Conservation (phyloP, 37 sponge, comb jelly and placozoan genomes). For the Petrosia ficiformis region DNA sequence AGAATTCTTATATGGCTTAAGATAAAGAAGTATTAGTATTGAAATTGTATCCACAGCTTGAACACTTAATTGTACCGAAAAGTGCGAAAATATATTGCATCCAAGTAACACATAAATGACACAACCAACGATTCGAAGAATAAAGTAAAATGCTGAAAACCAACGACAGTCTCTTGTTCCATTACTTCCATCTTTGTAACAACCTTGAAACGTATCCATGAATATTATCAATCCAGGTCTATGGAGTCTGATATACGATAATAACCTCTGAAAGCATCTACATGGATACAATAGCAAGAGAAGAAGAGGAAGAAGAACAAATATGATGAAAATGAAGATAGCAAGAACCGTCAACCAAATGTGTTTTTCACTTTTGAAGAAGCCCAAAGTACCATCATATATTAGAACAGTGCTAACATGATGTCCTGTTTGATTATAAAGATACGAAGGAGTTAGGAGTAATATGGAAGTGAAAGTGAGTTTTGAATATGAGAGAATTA, state of each 20-base stretch:
- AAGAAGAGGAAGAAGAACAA: slow-evolving; percentile 14
- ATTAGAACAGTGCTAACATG: not conserved
- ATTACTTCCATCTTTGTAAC: slow-evolving; percentile 5
- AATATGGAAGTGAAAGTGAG: not conserved
- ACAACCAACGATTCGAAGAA: not conserved
- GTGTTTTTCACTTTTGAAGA: not conserved
- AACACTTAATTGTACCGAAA: not conserved
- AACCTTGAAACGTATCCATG: slow-evolving; percentile 1
- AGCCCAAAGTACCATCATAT: slow-evolving; percentile 5
- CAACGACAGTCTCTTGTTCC: not conserved
- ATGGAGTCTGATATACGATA: not conserved
- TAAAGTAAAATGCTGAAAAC: not conserved
- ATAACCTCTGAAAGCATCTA: not conserved
- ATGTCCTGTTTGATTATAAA: not conserved
- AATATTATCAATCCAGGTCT: slow-evolving; percentile 6
- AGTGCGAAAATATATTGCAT: not conserved
- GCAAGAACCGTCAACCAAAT: not conserved
- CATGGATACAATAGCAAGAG: slow-evolving; percentile 17
- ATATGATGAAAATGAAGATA: not conserved
- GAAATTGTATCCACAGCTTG: not conserved
- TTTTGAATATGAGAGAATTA: not conserved
- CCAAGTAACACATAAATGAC: not conserved
- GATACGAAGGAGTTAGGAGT: not conserved
- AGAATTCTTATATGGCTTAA: not conserved
- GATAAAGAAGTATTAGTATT: not conserved